Base-by-base conservation (phyloP, 2,888 invertebrate species). In the Dasysyrphus tricinctus region DNA sequence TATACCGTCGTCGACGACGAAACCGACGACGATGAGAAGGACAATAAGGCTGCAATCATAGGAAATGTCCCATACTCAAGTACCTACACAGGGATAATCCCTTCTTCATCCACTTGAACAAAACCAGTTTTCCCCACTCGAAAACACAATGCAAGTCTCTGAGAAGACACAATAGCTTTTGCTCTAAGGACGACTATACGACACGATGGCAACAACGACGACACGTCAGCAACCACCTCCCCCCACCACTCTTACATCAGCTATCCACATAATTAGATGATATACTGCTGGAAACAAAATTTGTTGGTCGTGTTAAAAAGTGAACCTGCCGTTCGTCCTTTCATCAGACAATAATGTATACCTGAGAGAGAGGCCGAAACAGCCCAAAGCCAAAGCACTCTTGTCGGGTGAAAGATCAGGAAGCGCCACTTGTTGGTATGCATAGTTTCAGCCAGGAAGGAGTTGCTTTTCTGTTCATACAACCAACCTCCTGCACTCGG, bases 261-360 rank as follows among this genome's bases (percentile, higher is more conserved):
- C 79, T 69, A 72, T 59, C 54, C 72, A 84, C 84, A 73, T 84
- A 84, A 84, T 84, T 84, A 84, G 76, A 84, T 75, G 76, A 76
- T 76, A 76, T 72, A 84, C 75, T 54, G 80, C 67, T 72, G 59
- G 76, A 44, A 75, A 76, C 76, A 59, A 80, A 69, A 72, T 72
- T 84, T 76, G 49, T 80, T 57, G 73, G 72, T 70, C 72, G 72
- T 65, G 56, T 59, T 76, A 75, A 75, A 84, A 72, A 76, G 47
- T 56, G 32, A 29, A 44, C 37, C 63, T 56, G 57, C 39, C 29
- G 7, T 76, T 47, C 49, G 37, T 76, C 65, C 47, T 57, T 5
- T 11, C 47, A 8, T 44, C 14, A 5, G 7, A 11, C 29, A 29
- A 54, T 32, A n/a, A n/a, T n/a, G n/a, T n/a, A n/a, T 14, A 44